Evolutionary conservation across 2,888 invertebrate genomes (phyloP), one percentile per base, ranked within the genome.

Genomic region (Heliconius erato): DNA sequence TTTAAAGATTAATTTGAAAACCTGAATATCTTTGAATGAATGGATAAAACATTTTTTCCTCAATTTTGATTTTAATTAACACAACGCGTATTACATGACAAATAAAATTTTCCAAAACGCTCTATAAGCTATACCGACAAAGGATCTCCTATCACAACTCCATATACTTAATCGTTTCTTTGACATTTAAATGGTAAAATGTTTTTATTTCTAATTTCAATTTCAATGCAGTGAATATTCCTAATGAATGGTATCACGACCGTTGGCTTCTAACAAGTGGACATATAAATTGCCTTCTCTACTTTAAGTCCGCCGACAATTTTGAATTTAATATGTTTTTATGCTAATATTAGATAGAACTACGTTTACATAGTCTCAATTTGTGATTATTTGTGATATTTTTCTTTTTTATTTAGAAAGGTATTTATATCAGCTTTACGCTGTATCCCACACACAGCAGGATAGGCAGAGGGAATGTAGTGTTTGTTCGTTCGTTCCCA

Each of bases 201-300:
- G 79, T 83, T 82, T 82, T 79, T 84, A 78, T 79, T 83, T 82
- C 82, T 80, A 84, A 82, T 84, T 82, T 84, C 82, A 84, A 82
- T 78, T 82, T 84, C 82, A 84, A 82, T 79, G 65, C 78, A 82
- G 74, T 80, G 82, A 82, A 84, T 84, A 84, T 74, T 74, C 69
- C 69, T 84, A 84, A 82, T 84, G 82, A 82, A 81, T 49, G 49
- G 54, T n/a, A 78, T 74, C 68, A 74, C 77, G 74, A 74, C 72
- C 28, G n/a, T 69, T 78, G 68, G 26, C 32, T 49, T 71, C 76
- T 76, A 26, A 63, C 63, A 76, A 23, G 72, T 65, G 54, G 84
- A 84, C 84, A 72, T 74, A 79, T 84, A 82, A 82, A 82, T 82
- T 80, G 81, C 79, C 69, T 79, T 77, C 67, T 69, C 79, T 74